Evolutionary conservation across 2,797 vertebrate species (phyloP).

Genomic region (Aulostomus chinensis): DNA sequence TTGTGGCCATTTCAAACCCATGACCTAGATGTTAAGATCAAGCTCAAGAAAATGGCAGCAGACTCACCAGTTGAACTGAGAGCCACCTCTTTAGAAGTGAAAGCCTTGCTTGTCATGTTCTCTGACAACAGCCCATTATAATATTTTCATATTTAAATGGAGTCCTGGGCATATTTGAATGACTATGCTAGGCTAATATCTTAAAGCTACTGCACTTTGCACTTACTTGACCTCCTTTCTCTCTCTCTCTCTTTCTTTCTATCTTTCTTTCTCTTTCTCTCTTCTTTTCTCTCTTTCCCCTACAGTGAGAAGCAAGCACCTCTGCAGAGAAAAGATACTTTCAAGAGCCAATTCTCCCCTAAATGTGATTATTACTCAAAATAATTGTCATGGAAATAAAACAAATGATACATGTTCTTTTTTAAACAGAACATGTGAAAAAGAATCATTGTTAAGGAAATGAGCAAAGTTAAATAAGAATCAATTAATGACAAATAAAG

Average conservation of each 20-base stretch:
- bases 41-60: slow-evolving; percentile 61
- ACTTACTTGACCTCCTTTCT: slow-evolving; percentile 65
- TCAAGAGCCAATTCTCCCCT: slow-evolving; percentile 32
- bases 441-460: slow-evolving; percentile 43
- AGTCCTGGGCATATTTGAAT: slow-evolving; percentile 31
- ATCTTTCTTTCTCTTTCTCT: slow-evolving; percentile 19
- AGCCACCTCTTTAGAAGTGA: slow-evolving; percentile 29
- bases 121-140: slow-evolving; percentile 10
- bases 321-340: slow-evolving; percentile 44
- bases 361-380: slow-evolving; percentile 38
- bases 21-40: slow-evolving; percentile 57
- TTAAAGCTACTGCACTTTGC: slow-evolving; percentile 49
- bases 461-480: slow-evolving; percentile 63
- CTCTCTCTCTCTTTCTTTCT: slow-evolving; percentile 28
- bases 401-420: slow-evolving; percentile 36
- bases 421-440: slow-evolving; percentile 53
- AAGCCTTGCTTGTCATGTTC: slow-evolving; percentile 18
- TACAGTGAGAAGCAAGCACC: slow-evolving; percentile 62
- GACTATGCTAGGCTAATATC: slow-evolving; percentile 35
- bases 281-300: slow-evolving; percentile 44
- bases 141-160: slow-evolving; percentile 39
- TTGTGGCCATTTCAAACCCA: slow-evolving; percentile 59
- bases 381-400: slow-evolving; percentile 60
- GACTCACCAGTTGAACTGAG: slow-evolving; percentile 39
- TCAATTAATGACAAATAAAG: slow-evolving; percentile 40